phyloP scores from a whole-genome alignment of 2,888 invertebrate genomes.

The Caenorhabditis afra region DNA sequence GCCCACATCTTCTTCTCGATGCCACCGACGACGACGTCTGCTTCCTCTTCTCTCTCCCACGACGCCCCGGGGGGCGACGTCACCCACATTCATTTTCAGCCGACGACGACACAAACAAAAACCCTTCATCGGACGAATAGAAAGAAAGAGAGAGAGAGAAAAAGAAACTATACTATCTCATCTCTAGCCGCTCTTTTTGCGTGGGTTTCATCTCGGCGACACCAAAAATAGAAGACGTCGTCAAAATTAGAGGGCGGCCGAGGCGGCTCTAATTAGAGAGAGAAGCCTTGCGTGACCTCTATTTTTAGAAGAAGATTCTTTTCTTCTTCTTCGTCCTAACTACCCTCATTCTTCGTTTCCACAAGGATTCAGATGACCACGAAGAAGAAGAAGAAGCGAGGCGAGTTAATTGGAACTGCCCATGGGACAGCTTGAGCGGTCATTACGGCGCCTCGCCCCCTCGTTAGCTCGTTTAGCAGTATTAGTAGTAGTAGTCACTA shows the following conservation, averaged over 20 bases:
- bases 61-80: conserved; percentile 1
- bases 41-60: neutral
- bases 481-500: conserved; percentile 3
- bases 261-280: conserved; percentile 40
- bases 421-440: conserved; percentile 24
- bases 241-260: conserved; percentile 23
- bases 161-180: conserved; percentile 21
- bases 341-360: conserved; percentile 29
- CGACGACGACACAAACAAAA: conserved; percentile 8
- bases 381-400: conserved; percentile 4
- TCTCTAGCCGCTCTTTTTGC: too few species aligned
- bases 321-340: conserved; percentile 2
- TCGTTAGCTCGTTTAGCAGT: conserved; percentile 43
- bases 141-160: too few species aligned
- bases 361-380: conserved; percentile 5
- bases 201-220: conserved; percentile 16
- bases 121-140: neutral
- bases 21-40: conserved; percentile 7
- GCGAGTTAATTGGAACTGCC: conserved; percentile 18
- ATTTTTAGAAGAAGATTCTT: conserved; percentile 10
- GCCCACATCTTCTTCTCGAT: neutral
- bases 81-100: conserved; percentile 14
- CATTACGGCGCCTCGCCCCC: conserved; percentile 24
- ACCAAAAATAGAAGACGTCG: conserved; percentile 23
- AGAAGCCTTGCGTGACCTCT: neutral